Conservation (phyloP, 1,140 invertebrate genomes). For the Saccostrea cuccullata region DNA sequence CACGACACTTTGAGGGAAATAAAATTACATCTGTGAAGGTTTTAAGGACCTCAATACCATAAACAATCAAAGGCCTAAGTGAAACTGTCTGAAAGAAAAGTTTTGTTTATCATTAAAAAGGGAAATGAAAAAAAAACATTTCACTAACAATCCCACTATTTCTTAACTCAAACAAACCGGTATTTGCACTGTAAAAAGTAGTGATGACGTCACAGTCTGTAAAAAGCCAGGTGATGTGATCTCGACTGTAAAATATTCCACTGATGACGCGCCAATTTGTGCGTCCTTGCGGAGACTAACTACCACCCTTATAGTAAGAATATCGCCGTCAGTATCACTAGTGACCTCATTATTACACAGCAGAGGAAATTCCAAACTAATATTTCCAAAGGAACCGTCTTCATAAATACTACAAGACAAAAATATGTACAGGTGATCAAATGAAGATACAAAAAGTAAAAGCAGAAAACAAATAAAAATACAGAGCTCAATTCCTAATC, state of each 20-base stretch:
- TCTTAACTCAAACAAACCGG: neutral
- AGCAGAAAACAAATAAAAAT: neutral
- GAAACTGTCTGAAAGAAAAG: neutral
- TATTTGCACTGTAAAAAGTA: neutral
- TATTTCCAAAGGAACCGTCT: neutral
- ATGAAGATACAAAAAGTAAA: neutral
- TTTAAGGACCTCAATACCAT: neutral
- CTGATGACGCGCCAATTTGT: neutral
- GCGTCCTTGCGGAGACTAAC: neutral
- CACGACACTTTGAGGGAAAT: neutral
- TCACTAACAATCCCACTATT: neutral
- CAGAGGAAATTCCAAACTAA: neutral
- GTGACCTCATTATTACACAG: neutral
- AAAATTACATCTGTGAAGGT: neutral
- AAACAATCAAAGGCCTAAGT: neutral
- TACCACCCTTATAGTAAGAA: neutral
- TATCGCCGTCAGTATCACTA: neutral
- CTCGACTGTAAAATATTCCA: neutral
- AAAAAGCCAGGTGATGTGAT: neutral
- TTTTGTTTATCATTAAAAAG: neutral
- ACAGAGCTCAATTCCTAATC: no score
- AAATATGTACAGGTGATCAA: neutral
- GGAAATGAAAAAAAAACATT: neutral
- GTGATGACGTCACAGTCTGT: neutral
- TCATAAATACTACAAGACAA: neutral